Conservation (phyloP, 2,113 vertebrate genomes). For the Dasypus novemcinctus region DNA sequence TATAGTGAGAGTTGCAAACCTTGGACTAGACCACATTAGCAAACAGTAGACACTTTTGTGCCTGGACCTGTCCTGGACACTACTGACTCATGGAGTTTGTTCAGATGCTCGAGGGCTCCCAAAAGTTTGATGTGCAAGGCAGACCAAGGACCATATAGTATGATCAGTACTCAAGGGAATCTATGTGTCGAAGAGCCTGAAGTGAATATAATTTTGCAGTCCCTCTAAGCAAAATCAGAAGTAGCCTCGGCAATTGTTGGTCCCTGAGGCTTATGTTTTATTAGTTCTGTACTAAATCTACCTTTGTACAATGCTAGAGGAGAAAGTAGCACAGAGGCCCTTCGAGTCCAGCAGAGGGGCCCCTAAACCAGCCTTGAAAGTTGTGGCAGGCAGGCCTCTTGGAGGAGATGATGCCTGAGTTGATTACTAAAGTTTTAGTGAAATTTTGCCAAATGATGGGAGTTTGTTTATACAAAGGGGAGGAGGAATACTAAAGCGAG, state of each 20-base stretch:
- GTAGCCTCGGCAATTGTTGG: background rate
- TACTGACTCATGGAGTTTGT: background rate
- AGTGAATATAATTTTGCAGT: background rate
- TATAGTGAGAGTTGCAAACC: conserved; percentile 1
- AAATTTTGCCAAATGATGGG: background rate
- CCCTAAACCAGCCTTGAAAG: background rate
- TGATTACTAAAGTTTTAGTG: background rate
- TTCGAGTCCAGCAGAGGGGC: background rate
- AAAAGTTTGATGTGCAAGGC: background rate
- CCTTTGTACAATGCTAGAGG: background rate
- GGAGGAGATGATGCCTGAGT: background rate
- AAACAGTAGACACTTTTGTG: background rate
- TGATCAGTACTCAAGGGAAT: background rate
- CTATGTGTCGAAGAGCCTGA: background rate
- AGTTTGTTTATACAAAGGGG: background rate
- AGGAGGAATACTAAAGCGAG: background rate
- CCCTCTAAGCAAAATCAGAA: conserved; percentile 1
- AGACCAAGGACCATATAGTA: background rate
- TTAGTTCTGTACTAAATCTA: background rate
- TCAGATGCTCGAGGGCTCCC: background rate
- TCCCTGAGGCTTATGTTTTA: background rate
- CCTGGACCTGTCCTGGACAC: background rate
- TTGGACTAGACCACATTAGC: background rate
- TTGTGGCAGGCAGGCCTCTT: background rate
- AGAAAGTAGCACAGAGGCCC: background rate